Conservation (phyloP, 2,113 vertebrate genomes). For the Nannobrachium achirus region DNA sequence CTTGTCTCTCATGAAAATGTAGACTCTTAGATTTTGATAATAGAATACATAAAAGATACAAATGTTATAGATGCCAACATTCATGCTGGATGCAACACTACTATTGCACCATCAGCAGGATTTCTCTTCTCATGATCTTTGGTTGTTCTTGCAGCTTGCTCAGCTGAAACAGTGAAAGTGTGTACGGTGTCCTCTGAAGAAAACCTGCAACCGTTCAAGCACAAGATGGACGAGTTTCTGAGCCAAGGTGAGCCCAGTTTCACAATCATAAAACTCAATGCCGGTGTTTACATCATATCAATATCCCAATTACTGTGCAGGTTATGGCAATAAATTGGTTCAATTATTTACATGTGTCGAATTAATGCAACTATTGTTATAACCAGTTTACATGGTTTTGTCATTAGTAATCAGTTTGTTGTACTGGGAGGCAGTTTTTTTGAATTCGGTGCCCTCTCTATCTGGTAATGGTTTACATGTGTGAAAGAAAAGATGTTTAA, state of each 20-base stretch:
- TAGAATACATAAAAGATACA: neutral
- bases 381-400: no score
- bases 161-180: slow-evolving; percentile 89
- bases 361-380: no score
- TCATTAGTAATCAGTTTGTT: no score
- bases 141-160: slow-evolving; percentile 85
- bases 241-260: slow-evolving; percentile 84
- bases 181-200: slow-evolving; percentile 89
- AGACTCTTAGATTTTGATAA: neutral
- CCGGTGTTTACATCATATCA: no score
- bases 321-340: no score
- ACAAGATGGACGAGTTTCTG: slow-evolving; percentile 92
- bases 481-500: no score
- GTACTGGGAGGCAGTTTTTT: no score
- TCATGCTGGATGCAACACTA: slow-evolving; percentile 24
- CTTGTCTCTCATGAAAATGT: neutral
- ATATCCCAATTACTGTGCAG: no score
- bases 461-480: no score
- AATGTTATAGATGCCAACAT: slow-evolving; percentile 3
- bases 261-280: neutral
- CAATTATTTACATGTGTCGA: no score
- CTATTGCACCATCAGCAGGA: slow-evolving; percentile 10
- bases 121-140: slow-evolving; percentile 3
- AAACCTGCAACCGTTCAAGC: slow-evolving; percentile 93
- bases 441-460: no score